Evolutionary conservation across 2,797 vertebrate genomes (phyloP).

Genomic region (Limosa lapponica): DNA sequence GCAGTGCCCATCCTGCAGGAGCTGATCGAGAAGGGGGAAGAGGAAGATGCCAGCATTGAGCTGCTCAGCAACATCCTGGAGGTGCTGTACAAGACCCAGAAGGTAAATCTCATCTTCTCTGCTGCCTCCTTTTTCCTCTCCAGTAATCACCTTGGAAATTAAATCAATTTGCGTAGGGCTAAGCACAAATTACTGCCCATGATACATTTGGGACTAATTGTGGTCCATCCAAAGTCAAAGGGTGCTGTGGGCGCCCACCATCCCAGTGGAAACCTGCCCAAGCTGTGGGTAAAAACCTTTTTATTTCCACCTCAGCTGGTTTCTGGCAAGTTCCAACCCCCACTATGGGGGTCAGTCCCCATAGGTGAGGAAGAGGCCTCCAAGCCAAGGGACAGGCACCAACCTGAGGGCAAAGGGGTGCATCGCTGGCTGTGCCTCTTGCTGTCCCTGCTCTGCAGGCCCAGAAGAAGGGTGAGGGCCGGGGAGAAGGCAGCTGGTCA

Average conservation of each 20-base stretch:
- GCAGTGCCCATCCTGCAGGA: constrained; percentile 31
- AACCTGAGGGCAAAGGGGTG: no score
- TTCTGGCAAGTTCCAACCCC: background rate
- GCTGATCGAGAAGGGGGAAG: constrained; percentile 30
- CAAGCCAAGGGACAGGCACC: background rate
- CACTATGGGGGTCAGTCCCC: no score
- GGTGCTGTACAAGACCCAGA: constrained; percentile 48
- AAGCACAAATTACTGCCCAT: background rate
- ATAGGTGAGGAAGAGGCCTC: background rate
- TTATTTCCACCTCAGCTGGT: background rate
- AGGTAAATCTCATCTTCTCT: background rate
- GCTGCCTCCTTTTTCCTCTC: background rate
- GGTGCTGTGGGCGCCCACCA: background rate
- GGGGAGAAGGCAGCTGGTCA: background rate
- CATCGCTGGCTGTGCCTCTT: rapidly evolving
- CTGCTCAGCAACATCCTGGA: constrained; percentile 72
- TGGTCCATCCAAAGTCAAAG: background rate
- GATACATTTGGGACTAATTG: rapidly evolving
- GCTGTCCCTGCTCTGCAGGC: background rate
- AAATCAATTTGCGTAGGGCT: background rate
- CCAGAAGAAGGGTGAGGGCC: no score
- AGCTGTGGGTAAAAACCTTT: background rate
- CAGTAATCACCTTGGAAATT: background rate
- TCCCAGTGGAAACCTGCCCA: background rate
- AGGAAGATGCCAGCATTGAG: constrained; percentile 50